Evolutionary conservation across 2,888 invertebrate genomes (phyloP).

Genomic region (Horisme vitalbata): DNA sequence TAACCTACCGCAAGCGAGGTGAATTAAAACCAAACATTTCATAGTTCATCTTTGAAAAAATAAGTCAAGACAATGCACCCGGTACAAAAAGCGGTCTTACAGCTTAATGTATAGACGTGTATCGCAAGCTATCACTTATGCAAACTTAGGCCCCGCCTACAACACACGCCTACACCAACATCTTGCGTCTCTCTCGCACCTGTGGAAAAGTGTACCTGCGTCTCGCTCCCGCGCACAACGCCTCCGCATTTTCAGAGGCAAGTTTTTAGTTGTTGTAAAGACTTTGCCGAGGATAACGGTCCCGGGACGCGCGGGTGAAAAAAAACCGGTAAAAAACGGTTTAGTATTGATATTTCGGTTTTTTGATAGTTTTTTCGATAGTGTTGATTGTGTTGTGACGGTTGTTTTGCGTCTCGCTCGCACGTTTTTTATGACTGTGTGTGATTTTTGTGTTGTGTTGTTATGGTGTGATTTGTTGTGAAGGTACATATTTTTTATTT

Average conservation of each 20-base stretch:
- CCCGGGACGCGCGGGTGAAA: slow-evolving; percentile 44
- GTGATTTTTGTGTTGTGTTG: slow-evolving; percentile 40
- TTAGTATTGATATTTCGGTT: slow-evolving; percentile 29
- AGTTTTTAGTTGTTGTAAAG: slow-evolving; percentile 78
- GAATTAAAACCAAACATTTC: slow-evolving; percentile 57
- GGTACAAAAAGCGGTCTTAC: slow-evolving; percentile 54
- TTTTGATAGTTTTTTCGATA: slow-evolving; percentile 25
- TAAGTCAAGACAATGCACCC: slow-evolving; percentile 70
- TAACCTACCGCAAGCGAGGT: slow-evolving; percentile 62
- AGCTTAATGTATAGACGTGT: slow-evolving; percentile 62
- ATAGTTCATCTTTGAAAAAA: slow-evolving; percentile 66
- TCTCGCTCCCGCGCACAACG: slow-evolving; percentile 62
- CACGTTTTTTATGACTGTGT: slow-evolving; percentile 35
- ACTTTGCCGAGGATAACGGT: slow-evolving; percentile 63
- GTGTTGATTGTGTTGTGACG: slow-evolving; percentile 29
- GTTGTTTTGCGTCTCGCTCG: slow-evolving; percentile 28
- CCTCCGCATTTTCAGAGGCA: slow-evolving; percentile 68
- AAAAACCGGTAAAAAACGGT: slow-evolving; percentile 44
- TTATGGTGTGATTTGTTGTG: slow-evolving; percentile 35
- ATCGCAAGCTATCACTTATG: slow-evolving; percentile 59
- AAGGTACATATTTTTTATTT: slow-evolving; percentile 35
- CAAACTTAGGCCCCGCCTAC: slow-evolving; percentile 68
- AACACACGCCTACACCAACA: slow-evolving; percentile 60
- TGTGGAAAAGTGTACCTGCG: slow-evolving; percentile 35
- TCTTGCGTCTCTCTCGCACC: slow-evolving; percentile 47